These are phyloP conservation scores for Lycaon pictus DNA, from an alignment of 2,113 vertebrate species.

Conservation along the genomic window DNA sequence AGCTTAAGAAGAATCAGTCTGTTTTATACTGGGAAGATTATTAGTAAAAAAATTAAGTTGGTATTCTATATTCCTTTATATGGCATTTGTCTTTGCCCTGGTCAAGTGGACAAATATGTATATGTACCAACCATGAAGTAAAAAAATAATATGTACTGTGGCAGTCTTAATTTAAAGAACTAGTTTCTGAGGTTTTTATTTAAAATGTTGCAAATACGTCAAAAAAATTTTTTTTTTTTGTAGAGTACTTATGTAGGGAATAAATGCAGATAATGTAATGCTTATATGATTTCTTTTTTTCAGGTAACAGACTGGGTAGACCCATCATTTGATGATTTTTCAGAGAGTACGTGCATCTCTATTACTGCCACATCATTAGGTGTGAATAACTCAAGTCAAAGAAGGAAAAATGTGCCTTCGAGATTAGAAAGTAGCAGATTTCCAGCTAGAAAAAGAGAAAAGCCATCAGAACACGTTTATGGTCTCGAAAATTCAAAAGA, in stretches of 20 bases:
- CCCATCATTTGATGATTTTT: slow-evolving; percentile 89
- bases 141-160: neutral
- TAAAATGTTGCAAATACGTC: neutral
- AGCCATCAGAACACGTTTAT: slow-evolving; percentile 51
- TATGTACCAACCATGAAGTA: neutral
- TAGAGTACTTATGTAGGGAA: neutral
- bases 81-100: neutral
- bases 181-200: slow-evolving; percentile 21
- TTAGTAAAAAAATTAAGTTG: slow-evolving; percentile 39
- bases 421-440: slow-evolving; percentile 76
- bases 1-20: neutral
- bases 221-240: neutral
- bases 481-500: slow-evolving; percentile 58
- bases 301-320: slow-evolving; percentile 90
- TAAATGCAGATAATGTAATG: neutral
- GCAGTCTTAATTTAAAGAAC: neutral
- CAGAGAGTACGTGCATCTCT: slow-evolving; percentile 72
- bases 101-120: neutral
- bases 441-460: slow-evolving; percentile 86
- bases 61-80: neutral
- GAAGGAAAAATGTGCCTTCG: slow-evolving; percentile 68
- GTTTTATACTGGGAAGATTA: slow-evolving; percentile 13
- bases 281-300: neutral
- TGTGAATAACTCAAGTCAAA: slow-evolving; percentile 74
- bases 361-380: slow-evolving; percentile 40